phyloP scores from a whole-genome alignment of 1,140 invertebrate species.

The Arctopsyche grandis region DNA sequence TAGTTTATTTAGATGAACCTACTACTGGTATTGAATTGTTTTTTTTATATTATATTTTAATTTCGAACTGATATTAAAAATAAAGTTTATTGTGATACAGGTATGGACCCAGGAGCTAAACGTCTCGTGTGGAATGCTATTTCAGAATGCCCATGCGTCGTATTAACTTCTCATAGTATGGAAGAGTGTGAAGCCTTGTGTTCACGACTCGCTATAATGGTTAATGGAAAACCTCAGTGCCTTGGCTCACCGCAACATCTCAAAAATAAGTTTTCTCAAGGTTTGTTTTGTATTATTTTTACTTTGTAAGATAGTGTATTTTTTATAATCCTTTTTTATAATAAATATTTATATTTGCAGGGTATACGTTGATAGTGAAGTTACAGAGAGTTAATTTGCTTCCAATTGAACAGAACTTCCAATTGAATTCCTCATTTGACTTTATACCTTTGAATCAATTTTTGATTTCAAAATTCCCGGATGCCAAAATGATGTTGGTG shows the following conservation, averaged over 20 bases:
- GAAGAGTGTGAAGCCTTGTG: slow-evolving; percentile 91
- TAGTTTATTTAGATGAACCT: slow-evolving; percentile 90
- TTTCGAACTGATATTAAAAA: slow-evolving; percentile 3
- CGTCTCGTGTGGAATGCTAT: slow-evolving; percentile 82
- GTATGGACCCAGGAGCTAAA: slow-evolving; percentile 86
- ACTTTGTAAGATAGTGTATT: neutral
- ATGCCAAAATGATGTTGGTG: slow-evolving; percentile 61
- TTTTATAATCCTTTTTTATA: neutral
- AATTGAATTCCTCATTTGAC: slow-evolving; percentile 42
- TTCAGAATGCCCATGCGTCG: slow-evolving; percentile 74
- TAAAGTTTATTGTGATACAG: slow-evolving; percentile 58
- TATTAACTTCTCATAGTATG: slow-evolving; percentile 86
- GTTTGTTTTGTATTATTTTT: slow-evolving; percentile 50
- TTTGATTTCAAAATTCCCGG: slow-evolving; percentile 61
- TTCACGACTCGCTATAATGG: slow-evolving; percentile 87
- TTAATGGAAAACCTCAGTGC: slow-evolving; percentile 81
- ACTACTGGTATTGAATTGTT: slow-evolving; percentile 71
- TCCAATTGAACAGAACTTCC: slow-evolving; percentile 43
- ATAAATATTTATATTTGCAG: slow-evolving; percentile 35
- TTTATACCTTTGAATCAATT: slow-evolving; percentile 59
- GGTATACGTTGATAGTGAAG: slow-evolving; percentile 61
- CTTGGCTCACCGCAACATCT: slow-evolving; percentile 77
- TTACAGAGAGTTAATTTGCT: slow-evolving; percentile 55
- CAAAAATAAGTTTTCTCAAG: slow-evolving; percentile 75
- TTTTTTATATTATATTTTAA: slow-evolving; percentile 23